Evolutionary conservation across 2,113 vertebrate species (phyloP).

Genomic region (Trichomycterus rosablanca): DNA sequence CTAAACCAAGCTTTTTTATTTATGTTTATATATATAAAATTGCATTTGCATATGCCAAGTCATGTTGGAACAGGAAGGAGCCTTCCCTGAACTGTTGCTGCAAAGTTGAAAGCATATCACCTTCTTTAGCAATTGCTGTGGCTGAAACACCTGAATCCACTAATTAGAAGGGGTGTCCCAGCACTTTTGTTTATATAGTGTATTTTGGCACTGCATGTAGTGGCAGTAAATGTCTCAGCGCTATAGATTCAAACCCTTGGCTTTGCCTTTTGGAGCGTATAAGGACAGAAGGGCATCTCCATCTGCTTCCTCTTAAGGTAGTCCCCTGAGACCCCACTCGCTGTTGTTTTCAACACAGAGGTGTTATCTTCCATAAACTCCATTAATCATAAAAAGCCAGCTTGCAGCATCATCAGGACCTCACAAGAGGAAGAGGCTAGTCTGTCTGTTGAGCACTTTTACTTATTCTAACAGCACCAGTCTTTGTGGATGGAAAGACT

Average conservation of each 20-base stretch:
- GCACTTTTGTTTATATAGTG: too few relatives aligned
- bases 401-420: slow-evolving; percentile 31
- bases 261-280: slow-evolving; percentile 19
- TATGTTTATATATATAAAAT: too few relatives aligned
- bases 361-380: slow-evolving; percentile 36
- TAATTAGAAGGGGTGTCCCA: too few relatives aligned
- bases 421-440: slow-evolving; percentile 30
- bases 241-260: slow-evolving; percentile 11
- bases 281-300: slow-evolving; percentile 40
- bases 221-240: slow-evolving; percentile 1
- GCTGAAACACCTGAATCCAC: too few relatives aligned
- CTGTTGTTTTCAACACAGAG: slow-evolving; percentile 43
- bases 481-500: background rate
- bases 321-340: slow-evolving; percentile 29
- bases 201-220: background rate
- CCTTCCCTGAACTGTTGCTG: too few relatives aligned
- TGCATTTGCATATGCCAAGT: too few relatives aligned
- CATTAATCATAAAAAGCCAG: slow-evolving; percentile 34
- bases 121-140: too few relatives aligned
- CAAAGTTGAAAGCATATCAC: too few relatives aligned
- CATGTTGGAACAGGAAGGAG: too few relatives aligned
- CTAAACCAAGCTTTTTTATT: too few relatives aligned
- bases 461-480: background rate
- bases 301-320: slow-evolving; percentile 39
- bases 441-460: background rate